Conservation (phyloP, 37 sponge, comb jelly and placozoan genomes). For the Ianthella basta region DNA sequence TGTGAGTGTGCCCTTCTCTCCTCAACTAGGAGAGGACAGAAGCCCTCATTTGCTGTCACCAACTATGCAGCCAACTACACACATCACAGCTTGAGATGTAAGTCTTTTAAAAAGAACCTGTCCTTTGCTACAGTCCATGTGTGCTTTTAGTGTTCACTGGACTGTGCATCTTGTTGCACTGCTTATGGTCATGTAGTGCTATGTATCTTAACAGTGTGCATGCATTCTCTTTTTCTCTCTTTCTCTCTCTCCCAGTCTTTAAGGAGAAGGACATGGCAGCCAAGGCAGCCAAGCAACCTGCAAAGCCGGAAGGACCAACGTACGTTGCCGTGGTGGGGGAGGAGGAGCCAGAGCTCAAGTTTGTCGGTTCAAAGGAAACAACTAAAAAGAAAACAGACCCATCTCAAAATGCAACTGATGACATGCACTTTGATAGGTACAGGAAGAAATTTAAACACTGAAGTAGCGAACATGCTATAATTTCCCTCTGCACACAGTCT, state of each 20-base stretch:
- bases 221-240: not conserved
- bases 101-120: not conserved
- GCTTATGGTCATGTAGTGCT: no score
- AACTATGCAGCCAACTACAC: constrained; percentile 83
- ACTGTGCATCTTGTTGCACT: no score
- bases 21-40: constrained; percentile 51
- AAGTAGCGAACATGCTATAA: not conserved
- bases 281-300: constrained; percentile 7
- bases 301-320: constrained; percentile 18
- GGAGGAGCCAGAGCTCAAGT: constrained; percentile 62
- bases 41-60: constrained; percentile 62
- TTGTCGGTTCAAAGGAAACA: not conserved
- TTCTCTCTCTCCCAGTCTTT: constrained; percentile 38
- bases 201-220: no score
- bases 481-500: not conserved
- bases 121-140: not conserved
- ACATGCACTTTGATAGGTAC: constrained; percentile 91
- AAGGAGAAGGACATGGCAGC: constrained; percentile 38
- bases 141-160: not conserved
- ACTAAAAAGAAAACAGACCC: constrained; percentile 58
- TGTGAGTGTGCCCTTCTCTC: not conserved
- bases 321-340: constrained; percentile 83
- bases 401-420: constrained; percentile 82
- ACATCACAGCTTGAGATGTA: constrained; percentile 84
- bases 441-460: constrained; percentile 66